Percentiles rank a stretch among this genome's conserved stretches.
Evolutionary conservation across 1,140 invertebrate genomes (phyloP).

Genomic region (Ridgeia piscesae): DNA sequence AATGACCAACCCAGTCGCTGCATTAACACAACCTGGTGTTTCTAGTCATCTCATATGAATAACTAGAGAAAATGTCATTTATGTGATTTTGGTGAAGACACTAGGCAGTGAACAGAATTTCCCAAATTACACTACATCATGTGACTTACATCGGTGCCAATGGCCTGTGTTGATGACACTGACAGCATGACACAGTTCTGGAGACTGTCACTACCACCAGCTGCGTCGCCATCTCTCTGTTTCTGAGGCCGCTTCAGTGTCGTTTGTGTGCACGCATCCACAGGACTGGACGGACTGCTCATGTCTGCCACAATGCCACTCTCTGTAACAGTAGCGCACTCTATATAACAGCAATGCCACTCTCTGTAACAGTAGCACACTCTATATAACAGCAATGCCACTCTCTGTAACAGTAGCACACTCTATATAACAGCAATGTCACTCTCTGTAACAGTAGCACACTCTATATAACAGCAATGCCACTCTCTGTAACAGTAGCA

Average conservation of each 20-base stretch:
- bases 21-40: no score
- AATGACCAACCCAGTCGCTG: no score
- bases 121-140: neutral
- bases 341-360: neutral
- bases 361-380: neutral
- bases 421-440: no score
- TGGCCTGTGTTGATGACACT: neutral
- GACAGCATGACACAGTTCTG: neutral
- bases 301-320: constrained; percentile 18
- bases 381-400: neutral
- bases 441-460: no score
- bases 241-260: constrained; percentile 14
- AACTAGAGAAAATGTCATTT: no score
- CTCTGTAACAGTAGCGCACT: constrained; percentile 6
- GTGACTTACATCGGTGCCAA: neutral
- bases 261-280: constrained; percentile 17
- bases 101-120: no score
- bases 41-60: no score
- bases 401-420: neutral
- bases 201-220: neutral
- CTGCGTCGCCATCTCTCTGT: neutral
- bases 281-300: neutral
- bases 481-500: no score
- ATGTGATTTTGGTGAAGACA: no score
- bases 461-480: no score